These are phyloP conservation scores for Nematopogon swammerdamellus DNA, from an alignment of 2,888 invertebrate species.

Conservation along the genomic window DNA sequence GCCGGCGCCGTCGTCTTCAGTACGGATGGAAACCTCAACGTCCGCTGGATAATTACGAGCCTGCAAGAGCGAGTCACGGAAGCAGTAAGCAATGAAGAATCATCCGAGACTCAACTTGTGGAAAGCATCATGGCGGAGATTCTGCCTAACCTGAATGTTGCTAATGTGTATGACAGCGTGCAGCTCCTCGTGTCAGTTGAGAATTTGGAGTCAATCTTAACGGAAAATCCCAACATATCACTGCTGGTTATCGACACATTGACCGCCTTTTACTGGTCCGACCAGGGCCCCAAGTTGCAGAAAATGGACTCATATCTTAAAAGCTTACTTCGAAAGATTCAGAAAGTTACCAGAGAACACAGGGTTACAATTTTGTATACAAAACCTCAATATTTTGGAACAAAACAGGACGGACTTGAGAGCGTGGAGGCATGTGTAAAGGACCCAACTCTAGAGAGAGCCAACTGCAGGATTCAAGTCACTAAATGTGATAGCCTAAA, in stretches of 20 bases:
- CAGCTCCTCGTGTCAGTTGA: slow-evolving; percentile 39
- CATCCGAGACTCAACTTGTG: neutral
- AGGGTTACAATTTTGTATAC: slow-evolving; percentile 51
- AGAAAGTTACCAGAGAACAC: slow-evolving; percentile 41
- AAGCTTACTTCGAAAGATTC: slow-evolving; percentile 32
- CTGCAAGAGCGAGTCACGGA: slow-evolving; percentile 14
- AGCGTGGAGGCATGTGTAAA: slow-evolving; percentile 20
- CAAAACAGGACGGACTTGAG: slow-evolving; percentile 16
- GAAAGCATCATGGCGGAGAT: slow-evolving; percentile 14
- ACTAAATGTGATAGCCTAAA: slow-evolving; percentile 10
- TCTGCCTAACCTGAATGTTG: slow-evolving; percentile 24
- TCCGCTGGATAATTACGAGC: slow-evolving; percentile 17
- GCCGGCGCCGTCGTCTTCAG: slow-evolving; percentile 33
- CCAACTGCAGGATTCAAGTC: slow-evolving; percentile 37
- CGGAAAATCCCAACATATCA: slow-evolving; percentile 30
- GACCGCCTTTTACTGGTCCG: slow-evolving; percentile 53
- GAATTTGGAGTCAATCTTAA: slow-evolving; percentile 36
- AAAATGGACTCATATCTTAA: slow-evolving; percentile 51
- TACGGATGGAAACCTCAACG: slow-evolving; percentile 38
- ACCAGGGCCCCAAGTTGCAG: slow-evolving; percentile 36
- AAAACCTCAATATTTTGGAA: slow-evolving; percentile 46
- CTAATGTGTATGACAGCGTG: slow-evolving; percentile 36
- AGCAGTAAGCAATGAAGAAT: slow-evolving; percentile 12
- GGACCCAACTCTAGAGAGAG: slow-evolving; percentile 19
- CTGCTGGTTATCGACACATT: slow-evolving; percentile 40